A percentile compares a stretch with the other conserved stretches of the same genome.
Evolutionary conservation across 2,888 invertebrate genomes (phyloP).

Genomic region (Parnassius smintheus): DNA sequence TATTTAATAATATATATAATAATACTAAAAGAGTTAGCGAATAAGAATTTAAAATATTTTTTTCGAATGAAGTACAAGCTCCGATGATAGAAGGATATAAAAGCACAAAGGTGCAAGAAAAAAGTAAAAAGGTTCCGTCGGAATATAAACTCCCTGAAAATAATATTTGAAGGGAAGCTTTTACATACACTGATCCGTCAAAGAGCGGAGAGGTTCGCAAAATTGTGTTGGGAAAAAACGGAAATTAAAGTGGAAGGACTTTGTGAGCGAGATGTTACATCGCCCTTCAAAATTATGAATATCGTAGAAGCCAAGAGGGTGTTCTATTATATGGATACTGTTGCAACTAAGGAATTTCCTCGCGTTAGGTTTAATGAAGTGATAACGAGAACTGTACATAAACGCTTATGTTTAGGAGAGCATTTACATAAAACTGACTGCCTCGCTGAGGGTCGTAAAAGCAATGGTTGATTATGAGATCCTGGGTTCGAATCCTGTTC

Average conservation of each 20-base stretch:
- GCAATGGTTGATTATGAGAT: too few relatives aligned
- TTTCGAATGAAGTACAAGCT: not conserved
- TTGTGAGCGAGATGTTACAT: slow-evolving; percentile 16
- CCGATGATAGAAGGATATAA: slow-evolving; percentile 12
- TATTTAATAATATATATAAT: too few relatives aligned
- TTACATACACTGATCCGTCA: slow-evolving; percentile 48
- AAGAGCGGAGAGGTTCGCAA: slow-evolving; percentile 39
- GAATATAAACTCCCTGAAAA: slow-evolving; percentile 26
- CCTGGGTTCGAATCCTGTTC: too few relatives aligned
- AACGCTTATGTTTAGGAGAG: not conserved
- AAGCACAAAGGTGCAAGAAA: slow-evolving; percentile 17
- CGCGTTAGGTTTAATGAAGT: slow-evolving; percentile 3
- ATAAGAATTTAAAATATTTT: too few relatives aligned
- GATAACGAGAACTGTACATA: slow-evolving; percentile 1
- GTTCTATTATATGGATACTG: slow-evolving; percentile 11
- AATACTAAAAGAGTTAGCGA: too few relatives aligned
- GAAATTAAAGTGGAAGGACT: slow-evolving; percentile 59
- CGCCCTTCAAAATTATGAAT: slow-evolving; percentile 22
- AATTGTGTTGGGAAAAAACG: slow-evolving; percentile 58
- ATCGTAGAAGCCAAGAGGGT: slow-evolving; percentile 10
- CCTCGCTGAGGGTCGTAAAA: too few relatives aligned
- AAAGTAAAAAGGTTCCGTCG: slow-evolving; percentile 15
- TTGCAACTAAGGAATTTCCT: slow-evolving; percentile 11
- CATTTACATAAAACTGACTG: too few relatives aligned
- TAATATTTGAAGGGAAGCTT: slow-evolving; percentile 38